Evolutionary conservation across 1,140 invertebrate genomes (phyloP).

Genomic region (Brachionus calyciflorus): DNA sequence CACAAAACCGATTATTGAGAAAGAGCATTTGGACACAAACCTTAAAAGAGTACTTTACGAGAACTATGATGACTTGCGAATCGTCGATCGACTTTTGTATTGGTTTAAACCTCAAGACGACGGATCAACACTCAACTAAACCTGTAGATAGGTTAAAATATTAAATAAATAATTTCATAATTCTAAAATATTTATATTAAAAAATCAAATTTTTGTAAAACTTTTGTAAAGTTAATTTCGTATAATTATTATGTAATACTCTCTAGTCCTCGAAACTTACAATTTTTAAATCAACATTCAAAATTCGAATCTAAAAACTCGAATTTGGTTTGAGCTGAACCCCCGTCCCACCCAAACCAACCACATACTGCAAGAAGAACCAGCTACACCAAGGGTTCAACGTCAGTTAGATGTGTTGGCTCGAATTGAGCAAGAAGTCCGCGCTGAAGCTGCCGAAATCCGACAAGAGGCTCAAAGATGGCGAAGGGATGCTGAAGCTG

Average conservation of each 20-base stretch:
- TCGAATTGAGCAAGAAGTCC: too few species aligned
- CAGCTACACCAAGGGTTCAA: neutral
- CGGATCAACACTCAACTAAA: too few species aligned
- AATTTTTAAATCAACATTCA: neutral
- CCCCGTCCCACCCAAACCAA: neutral
- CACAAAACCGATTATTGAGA: neutral
- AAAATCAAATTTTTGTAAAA: neutral
- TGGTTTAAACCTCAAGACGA: conserved; percentile 5
- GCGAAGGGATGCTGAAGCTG: too few species aligned
- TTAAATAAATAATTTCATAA: too few species aligned
- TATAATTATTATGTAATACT: too few species aligned
- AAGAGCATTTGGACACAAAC: neutral
- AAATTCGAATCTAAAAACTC: neutral
- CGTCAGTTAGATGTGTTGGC: too few species aligned
- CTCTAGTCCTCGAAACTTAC: neutral
- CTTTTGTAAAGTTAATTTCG: neutral
- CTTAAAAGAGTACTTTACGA: neutral
- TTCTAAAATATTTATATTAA: neutral
- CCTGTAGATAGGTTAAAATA: conserved; percentile 1
- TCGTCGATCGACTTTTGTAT: neutral
- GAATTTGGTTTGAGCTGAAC: neutral
- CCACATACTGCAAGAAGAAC: neutral
- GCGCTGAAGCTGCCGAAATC: too few species aligned
- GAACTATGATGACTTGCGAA: neutral
- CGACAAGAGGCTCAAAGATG: too few species aligned